Evolutionary conservation across 2,797 vertebrate genomes (phyloP).

Genomic region (Martes flavigula): DNA sequence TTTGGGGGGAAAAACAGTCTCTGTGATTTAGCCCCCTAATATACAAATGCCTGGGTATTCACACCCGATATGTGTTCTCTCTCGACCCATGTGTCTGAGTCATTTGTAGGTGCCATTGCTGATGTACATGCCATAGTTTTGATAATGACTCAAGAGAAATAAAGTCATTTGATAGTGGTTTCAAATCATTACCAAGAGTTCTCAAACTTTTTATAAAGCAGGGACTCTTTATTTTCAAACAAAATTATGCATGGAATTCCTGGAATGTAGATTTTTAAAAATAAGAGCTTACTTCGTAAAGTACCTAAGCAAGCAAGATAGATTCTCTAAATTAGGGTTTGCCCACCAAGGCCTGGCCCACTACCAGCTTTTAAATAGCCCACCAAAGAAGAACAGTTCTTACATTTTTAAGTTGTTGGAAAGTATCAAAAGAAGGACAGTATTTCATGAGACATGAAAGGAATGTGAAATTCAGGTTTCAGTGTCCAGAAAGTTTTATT

Average conservation of each 20-base stretch:
- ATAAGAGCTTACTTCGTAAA: not conserved
- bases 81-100: not conserved
- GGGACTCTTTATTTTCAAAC: not conserved
- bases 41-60: not conserved
- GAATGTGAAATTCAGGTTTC: not conserved
- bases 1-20: not conserved
- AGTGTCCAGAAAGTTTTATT: not conserved
- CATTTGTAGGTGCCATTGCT: not conserved
- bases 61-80: not conserved
- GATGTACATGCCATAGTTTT: not conserved
- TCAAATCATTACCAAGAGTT: not conserved
- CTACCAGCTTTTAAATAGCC: not conserved
- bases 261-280: not conserved
- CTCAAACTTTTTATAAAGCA: not conserved
- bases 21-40: not conserved
- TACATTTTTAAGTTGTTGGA: not conserved
- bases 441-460: not conserved
- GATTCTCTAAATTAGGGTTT: not conserved
- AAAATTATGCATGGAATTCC: not conserved
- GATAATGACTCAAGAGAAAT: not conserved
- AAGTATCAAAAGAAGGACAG: not conserved
- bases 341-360: not conserved
- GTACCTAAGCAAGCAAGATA: not conserved
- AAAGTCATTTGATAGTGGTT: not conserved
- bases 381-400: not conserved